Conservation (phyloP, 1,140 invertebrate genomes). For the Magallana ariakensis region DNA sequence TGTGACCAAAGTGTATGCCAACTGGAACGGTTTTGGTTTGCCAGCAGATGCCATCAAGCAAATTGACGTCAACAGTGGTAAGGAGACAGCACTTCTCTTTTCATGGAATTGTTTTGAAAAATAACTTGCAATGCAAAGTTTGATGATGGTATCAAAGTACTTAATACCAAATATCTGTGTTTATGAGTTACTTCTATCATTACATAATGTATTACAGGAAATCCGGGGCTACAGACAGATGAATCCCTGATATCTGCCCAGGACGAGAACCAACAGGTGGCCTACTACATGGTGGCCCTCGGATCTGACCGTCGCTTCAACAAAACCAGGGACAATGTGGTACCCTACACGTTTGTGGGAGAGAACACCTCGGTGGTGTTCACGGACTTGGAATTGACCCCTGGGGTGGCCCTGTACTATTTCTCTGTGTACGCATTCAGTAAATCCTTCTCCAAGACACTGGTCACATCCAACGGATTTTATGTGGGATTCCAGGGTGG, state of each 20-base stretch:
- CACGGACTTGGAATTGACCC: slow-evolving; percentile 65
- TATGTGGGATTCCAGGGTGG: slow-evolving; percentile 66
- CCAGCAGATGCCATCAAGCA: slow-evolving; percentile 45
- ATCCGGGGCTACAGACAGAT: slow-evolving; percentile 20
- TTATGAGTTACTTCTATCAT: background rate
- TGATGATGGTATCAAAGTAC: no score
- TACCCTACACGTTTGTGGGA: slow-evolving; percentile 68
- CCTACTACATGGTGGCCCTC: slow-evolving; percentile 69
- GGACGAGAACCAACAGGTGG: slow-evolving; percentile 57
- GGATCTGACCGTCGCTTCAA: slow-evolving; percentile 70
- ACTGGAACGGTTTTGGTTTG: slow-evolving; percentile 72
- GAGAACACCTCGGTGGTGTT: slow-evolving; percentile 67
- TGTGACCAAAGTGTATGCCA: slow-evolving; percentile 55
- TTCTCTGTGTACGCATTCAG: slow-evolving; percentile 70
- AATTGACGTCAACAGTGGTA: slow-evolving; percentile 49
- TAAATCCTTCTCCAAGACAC: slow-evolving; percentile 58
- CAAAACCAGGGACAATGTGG: slow-evolving; percentile 70
- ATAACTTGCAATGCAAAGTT: no score
- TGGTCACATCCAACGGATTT: slow-evolving; percentile 72
- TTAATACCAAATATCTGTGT: no score
- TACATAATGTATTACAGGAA: background rate
- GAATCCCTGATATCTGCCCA: slow-evolving; percentile 34
- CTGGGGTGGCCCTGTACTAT: slow-evolving; percentile 66
- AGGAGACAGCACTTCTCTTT: background rate
- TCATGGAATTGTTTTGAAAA: no score